These are phyloP conservation scores for Acrocephalus kingi DNA, from an alignment of 2,113 vertebrate genomes.

Conservation along the genomic window DNA sequence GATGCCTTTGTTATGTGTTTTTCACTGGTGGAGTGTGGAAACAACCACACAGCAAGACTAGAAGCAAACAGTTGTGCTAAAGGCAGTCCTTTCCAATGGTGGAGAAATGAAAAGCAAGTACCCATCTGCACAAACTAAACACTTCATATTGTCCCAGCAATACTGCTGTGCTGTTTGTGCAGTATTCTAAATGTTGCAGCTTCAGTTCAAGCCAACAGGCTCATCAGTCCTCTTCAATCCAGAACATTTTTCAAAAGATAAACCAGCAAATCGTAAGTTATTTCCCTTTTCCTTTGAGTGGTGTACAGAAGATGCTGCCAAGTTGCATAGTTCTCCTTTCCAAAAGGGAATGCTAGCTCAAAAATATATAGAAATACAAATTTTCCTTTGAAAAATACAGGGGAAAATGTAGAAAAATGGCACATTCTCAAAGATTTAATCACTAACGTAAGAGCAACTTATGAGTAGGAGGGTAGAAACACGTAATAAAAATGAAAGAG, in stretches of 20 bases:
- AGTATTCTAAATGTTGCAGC: background rate
- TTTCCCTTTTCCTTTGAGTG: slow-evolving; percentile 42
- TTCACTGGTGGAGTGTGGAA: background rate
- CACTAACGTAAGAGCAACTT: background rate
- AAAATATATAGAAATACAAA: background rate
- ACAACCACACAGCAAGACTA: background rate
- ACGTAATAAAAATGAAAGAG: slow-evolving; percentile 19
- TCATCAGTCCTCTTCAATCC: slow-evolving; percentile 14
- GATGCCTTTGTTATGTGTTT: background rate
- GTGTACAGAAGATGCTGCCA: background rate
- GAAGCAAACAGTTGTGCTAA: background rate
- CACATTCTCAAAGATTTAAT: slow-evolving; percentile 37
- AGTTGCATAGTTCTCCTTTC: background rate
- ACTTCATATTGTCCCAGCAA: background rate
- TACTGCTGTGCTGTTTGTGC: background rate
- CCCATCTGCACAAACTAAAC: background rate
- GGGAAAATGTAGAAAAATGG: background rate
- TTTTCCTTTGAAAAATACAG: background rate
- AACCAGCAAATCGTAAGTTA: slow-evolving; percentile 45
- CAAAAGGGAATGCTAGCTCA: background rate
- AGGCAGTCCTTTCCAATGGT: background rate
- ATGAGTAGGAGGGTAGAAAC: background rate
- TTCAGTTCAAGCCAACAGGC: slow-evolving; percentile 1
- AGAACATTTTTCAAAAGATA: slow-evolving; percentile 43
- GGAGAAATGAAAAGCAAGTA: background rate